Percentiles rank a stretch among this genome's conserved stretches.
These are phyloP conservation scores for Theodoxus fluviatilis DNA, from an alignment of 2,888 invertebrate genomes.

Conservation along the genomic window DNA sequence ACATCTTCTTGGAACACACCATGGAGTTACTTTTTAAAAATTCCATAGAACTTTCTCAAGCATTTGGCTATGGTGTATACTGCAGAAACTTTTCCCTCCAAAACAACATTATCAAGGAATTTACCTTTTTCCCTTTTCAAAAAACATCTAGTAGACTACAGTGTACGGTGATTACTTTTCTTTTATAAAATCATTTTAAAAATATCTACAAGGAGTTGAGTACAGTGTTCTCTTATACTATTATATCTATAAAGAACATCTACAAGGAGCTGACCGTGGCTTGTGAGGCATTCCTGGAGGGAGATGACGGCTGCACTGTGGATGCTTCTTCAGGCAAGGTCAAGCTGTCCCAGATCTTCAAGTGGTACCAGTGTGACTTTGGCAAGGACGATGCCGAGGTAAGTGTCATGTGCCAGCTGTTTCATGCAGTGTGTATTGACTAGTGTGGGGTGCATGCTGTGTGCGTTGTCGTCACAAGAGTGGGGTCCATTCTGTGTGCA, in stretches of 20 bases:
- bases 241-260: constrained; percentile 50
- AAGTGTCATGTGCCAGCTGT: not conserved
- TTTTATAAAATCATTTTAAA: not conserved
- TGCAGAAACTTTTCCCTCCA: not conserved
- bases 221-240: not conserved
- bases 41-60: too few species aligned
- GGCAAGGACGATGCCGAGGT: constrained; percentile 59
- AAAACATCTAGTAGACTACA: too few species aligned
- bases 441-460: too few species aligned
- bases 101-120: not conserved
- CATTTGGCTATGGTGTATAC: too few species aligned
- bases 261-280: constrained; percentile 53
- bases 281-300: constrained; percentile 62
- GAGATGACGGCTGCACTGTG: constrained; percentile 63
- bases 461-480: too few species aligned
- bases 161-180: too few species aligned
- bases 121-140: not conserved
- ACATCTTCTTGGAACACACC: too few species aligned
- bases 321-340: constrained; percentile 59
- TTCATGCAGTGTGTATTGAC: too few species aligned
- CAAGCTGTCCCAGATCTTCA: constrained; percentile 65
- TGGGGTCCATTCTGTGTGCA: too few species aligned
- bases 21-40: too few species aligned
- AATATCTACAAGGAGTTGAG: not conserved
- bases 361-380: constrained; percentile 68